These are phyloP conservation scores for Osmerus mordax DNA, from an alignment of 2,113 vertebrate genomes.

Conservation along the genomic window DNA sequence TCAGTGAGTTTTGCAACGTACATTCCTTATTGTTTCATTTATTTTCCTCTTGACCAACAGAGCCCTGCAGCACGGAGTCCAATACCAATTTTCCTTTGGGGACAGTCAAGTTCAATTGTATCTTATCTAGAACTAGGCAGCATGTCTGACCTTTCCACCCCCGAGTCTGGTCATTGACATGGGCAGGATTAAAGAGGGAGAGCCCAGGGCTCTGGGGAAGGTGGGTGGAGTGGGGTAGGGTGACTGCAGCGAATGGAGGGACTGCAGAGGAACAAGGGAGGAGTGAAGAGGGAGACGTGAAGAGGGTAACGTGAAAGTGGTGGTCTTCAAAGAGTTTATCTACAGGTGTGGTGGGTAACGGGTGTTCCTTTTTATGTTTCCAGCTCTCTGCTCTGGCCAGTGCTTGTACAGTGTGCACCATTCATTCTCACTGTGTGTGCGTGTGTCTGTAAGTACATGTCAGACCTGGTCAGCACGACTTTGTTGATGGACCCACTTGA, in stretches of 20 bases:
- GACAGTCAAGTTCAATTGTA: too few species aligned
- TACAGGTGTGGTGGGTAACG: slow-evolving; percentile 1
- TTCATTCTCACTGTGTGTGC: not conserved
- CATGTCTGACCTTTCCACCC: too few species aligned
- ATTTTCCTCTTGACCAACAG: too few species aligned
- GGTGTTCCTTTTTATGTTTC: not conserved
- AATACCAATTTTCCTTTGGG: too few species aligned
- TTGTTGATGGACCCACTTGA: not conserved
- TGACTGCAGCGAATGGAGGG: not conserved
- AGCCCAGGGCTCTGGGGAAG: not conserved
- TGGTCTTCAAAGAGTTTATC: slow-evolving; percentile 33
- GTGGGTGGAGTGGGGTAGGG: not conserved
- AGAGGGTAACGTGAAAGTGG: not conserved
- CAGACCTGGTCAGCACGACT: not conserved
- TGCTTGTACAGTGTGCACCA: not conserved
- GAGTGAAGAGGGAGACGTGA: not conserved
- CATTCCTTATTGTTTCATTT: too few species aligned
- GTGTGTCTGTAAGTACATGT: not conserved
- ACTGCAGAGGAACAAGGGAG: not conserved
- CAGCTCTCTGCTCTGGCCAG: not conserved
- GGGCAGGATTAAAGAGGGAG: not conserved
- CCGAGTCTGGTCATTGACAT: not conserved
- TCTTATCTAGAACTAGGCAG: too few species aligned
- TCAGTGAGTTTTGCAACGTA: not conserved
- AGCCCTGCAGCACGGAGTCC: too few species aligned